Percentiles rank a stretch among this genome's conserved stretches.
Evolutionary conservation across 2,888 invertebrate genomes (phyloP).

Genomic region (Druceiella hillmani): DNA sequence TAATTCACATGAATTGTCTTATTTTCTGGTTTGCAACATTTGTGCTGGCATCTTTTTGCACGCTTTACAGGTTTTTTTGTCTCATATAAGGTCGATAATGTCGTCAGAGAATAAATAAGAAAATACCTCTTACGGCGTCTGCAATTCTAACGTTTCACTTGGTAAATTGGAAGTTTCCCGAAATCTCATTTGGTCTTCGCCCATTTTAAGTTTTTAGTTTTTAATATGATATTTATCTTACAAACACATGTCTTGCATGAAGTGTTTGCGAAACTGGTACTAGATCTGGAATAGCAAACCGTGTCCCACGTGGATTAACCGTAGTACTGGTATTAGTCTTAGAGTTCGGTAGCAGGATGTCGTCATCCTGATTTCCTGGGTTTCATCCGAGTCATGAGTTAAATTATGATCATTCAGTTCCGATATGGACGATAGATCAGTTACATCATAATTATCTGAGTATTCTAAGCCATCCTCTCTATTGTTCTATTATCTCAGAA

Average conservation of each 20-base stretch:
- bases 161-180: conserved; percentile 14
- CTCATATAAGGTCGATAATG: conserved; percentile 11
- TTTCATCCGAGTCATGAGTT: no score
- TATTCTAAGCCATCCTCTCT: conserved; percentile 18
- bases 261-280: conserved; percentile 8
- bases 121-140: conserved; percentile 6
- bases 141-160: background rate
- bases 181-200: conserved; percentile 16
- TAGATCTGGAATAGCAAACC: no score
- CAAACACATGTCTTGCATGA: conserved; percentile 13
- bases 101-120: conserved; percentile 16
- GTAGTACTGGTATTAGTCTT: no score
- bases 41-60: conserved; percentile 12
- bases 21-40: conserved; percentile 14
- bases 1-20: conserved; percentile 18
- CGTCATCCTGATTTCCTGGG: no score
- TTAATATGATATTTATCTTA: conserved; percentile 18
- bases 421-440: conserved; percentile 17
- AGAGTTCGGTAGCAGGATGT: no score
- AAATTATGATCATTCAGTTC: no score
- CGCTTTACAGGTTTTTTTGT: conserved; percentile 11
- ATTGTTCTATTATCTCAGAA: conserved; percentile 10
- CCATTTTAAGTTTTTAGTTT: conserved; percentile 19
- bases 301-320: no score
- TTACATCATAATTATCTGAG: conserved; percentile 19